Base-by-base conservation (phyloP, 2,888 invertebrate species). In the Gastrophysa polygoni region DNA sequence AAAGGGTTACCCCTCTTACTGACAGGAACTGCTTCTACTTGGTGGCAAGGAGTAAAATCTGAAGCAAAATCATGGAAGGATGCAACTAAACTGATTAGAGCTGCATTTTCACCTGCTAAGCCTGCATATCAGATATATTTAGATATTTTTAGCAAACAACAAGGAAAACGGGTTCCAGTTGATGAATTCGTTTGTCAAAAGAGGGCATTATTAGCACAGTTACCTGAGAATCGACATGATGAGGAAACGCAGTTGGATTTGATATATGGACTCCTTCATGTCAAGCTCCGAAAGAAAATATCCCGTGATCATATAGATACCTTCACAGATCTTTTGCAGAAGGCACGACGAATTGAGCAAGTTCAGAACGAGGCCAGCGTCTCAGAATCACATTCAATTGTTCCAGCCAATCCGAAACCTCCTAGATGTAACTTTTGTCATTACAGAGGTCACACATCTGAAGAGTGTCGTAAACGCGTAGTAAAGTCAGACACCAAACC, bases 221-320 rank as follows among this genome's bases (percentile, higher is more conserved):
- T 69, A 28, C 68, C 70, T n/a, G 10, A 32, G 7, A 54, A 60
- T 17, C 24, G 24, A 24, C 61, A 64, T 28, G 63, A 64, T 32
- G 70, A 69, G 52, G 65, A 59, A 8, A 63, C 63, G n/a, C 66
- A 70, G 56, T 10, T 70, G n/a, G 70, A 69, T 21, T 46, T 70
- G 28, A 50, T 70, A 1, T 70, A 63, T 51, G 68, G 68, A 1
- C 49, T 69, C 14, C 48, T 61, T 1, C 4, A 56, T 18, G 34
- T 64, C 2, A 11, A 38, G 2, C 3, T 56, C 3, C 34, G 55
- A 1, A 52, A 61, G 8, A 20, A 32, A 7, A 44, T 61, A 5
- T 29, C 57, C 4, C 18, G 57, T 14, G 57, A 57, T 16, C 5
- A 29, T 0, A 50, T 57, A 17, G 8, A 50, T 0, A 58, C 34